These are phyloP conservation scores for Aphelocoma californica DNA, from an alignment of 2,797 vertebrate genomes.

Conservation along the genomic window DNA sequence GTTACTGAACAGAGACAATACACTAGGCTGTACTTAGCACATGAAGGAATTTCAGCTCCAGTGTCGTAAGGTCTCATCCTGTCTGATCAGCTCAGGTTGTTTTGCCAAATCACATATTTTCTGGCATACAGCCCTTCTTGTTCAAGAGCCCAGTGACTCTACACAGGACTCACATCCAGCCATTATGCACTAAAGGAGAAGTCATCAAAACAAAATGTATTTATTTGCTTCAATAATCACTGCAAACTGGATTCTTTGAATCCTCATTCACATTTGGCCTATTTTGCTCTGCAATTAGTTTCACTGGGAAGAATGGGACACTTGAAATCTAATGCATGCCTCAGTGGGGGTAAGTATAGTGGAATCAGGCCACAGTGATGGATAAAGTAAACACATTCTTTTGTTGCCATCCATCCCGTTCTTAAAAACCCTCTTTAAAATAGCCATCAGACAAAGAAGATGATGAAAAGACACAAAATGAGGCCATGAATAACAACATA, in stretches of 20 bases:
- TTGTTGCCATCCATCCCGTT: not conserved
- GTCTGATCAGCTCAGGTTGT: not conserved
- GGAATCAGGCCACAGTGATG: not conserved
- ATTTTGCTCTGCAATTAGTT: slow-evolving; percentile 29
- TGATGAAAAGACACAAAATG: slow-evolving; percentile 39
- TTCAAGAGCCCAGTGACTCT: not conserved
- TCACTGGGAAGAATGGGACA: slow-evolving; percentile 1
- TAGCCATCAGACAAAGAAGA: slow-evolving; percentile 13
- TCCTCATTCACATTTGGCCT: not conserved
- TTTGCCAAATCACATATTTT: not conserved
- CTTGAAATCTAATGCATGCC: slow-evolving; percentile 38
- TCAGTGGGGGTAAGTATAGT: slow-evolving; percentile 5
- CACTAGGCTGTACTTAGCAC: not conserved
- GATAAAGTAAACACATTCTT: slow-evolving; percentile 44
- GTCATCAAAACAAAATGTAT: not conserved
- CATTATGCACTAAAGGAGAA: not conserved
- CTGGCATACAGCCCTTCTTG: not conserved
- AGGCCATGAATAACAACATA: slow-evolving; percentile 13
- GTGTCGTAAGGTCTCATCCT: not conserved
- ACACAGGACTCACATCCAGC: not conserved
- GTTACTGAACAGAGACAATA: not conserved
- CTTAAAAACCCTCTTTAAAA: slow-evolving; percentile 49
- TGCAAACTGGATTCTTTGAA: not conserved
- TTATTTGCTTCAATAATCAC: not conserved
- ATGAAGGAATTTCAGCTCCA: not conserved